Conservation (phyloP, 1,140 invertebrate genomes). For the Halictus rubicundus region DNA sequence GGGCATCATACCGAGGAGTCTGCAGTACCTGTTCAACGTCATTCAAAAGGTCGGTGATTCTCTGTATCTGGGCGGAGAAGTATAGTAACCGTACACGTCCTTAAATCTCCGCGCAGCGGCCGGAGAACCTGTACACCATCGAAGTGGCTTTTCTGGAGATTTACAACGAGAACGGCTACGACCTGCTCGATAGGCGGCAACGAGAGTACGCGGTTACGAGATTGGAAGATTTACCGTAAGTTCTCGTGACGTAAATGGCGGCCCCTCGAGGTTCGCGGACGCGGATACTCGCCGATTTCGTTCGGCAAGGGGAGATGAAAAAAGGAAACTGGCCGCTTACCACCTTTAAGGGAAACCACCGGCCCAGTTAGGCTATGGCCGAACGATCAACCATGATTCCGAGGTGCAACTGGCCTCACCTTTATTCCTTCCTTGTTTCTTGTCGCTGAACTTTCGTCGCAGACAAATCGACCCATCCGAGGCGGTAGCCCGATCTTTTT, state of each 20-base stretch:
- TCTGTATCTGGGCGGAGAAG: background rate
- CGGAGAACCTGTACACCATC: slow-evolving; percentile 73
- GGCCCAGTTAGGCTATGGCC: background rate
- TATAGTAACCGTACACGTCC: background rate
- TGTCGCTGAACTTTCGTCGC: background rate
- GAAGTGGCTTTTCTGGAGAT: slow-evolving; percentile 82
- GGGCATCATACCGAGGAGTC: slow-evolving; percentile 83
- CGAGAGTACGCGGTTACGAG: slow-evolving; percentile 72
- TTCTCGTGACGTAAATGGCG: slow-evolving; percentile 53
- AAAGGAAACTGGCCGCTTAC: slow-evolving; percentile 14
- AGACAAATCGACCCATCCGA: background rate
- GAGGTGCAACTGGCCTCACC: background rate
- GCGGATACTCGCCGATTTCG: slow-evolving; percentile 49
- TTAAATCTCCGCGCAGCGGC: slow-evolving; percentile 58
- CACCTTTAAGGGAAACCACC: slow-evolving; percentile 23
- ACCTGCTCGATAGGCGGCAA: slow-evolving; percentile 83
- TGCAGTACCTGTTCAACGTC: slow-evolving; percentile 81
- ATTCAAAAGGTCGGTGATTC: slow-evolving; percentile 80
- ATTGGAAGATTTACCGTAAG: slow-evolving; percentile 83
- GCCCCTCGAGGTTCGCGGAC: slow-evolving; percentile 19
- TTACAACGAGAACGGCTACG: slow-evolving; percentile 83
- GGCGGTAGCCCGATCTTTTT: too few species aligned
- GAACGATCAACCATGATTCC: slow-evolving; percentile 11
- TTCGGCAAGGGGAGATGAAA: slow-evolving; percentile 8
- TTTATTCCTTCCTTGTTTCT: slow-evolving; percentile 24